A percentile compares a stretch with the other conserved stretches of the same genome.
Evolutionary conservation across 2,797 vertebrate genomes (phyloP).

Genomic region (Eulemur albifrons): DNA sequence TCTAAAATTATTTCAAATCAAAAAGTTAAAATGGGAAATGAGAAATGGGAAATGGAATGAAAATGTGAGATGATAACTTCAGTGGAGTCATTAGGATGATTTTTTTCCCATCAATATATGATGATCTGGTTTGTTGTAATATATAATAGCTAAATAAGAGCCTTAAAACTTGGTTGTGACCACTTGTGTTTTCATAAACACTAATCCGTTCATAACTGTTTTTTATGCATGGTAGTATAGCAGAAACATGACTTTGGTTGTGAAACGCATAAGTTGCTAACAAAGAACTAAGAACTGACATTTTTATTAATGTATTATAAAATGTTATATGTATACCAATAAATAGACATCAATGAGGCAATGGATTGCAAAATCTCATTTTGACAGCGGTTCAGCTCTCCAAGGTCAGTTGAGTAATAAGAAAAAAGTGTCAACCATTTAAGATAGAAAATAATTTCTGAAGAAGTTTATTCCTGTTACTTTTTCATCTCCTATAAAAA

Average conservation of each 20-base stretch:
- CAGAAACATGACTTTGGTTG: constrained; percentile 34
- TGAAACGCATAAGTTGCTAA: constrained; percentile 22
- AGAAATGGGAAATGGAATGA: neutral
- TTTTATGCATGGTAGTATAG: constrained; percentile 45
- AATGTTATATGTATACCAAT: constrained; percentile 17
- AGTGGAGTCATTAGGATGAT: neutral
- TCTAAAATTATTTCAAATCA: neutral
- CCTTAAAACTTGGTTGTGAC: constrained; percentile 40
- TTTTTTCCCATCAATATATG: constrained; percentile 12
- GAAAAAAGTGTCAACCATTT: constrained; percentile 35
- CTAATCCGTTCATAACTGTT: constrained; percentile 11
- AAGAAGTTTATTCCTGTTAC: constrained; percentile 49
- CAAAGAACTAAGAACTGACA: constrained; percentile 34
- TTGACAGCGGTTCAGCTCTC: constrained; percentile 42
- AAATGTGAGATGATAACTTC: constrained; percentile 1
- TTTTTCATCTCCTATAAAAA: constrained; percentile 41
- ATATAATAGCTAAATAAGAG: constrained; percentile 33
- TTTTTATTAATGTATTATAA: constrained; percentile 57
- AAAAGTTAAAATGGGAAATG: neutral
- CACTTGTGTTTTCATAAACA: constrained; percentile 43
- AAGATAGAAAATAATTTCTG: constrained; percentile 31
- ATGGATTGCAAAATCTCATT: constrained; percentile 48
- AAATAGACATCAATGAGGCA: constrained; percentile 12
- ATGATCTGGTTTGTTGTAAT: neutral
- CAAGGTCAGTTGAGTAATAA: constrained; percentile 24